These are phyloP conservation scores for Vombatus ursinus DNA, from an alignment of 2,113 vertebrate genomes.

Conservation along the genomic window DNA sequence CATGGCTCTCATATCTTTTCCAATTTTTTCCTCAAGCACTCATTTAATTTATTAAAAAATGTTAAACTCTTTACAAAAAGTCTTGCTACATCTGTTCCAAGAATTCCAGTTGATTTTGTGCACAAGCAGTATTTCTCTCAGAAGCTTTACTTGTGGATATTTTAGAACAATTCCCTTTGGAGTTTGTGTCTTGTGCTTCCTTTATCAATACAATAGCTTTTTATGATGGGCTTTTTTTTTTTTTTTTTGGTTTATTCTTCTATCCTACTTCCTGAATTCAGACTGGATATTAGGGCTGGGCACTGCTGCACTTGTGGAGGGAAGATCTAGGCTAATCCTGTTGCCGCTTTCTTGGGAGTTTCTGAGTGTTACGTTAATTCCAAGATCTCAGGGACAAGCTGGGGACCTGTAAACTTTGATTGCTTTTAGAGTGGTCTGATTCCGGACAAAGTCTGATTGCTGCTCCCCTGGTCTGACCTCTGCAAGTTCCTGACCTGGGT, in stretches of 20 bases:
- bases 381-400: neutral
- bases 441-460: neutral
- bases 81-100: neutral
- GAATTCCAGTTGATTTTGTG: neutral
- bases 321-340: neutral
- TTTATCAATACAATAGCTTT: neutral
- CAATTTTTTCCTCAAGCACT: neutral
- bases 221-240: neutral
- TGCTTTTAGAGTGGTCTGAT: neutral
- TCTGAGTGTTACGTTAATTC: neutral
- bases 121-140: neutral
- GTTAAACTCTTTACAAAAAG: neutral
- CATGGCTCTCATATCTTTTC: neutral
- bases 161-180: neutral
- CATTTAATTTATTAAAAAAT: neutral
- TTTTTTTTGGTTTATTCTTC: neutral
- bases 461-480: neutral
- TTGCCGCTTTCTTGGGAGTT: neutral
- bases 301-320: neutral
- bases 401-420: neutral
- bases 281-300: neutral
- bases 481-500: neutral
- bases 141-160: neutral
- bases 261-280: neutral
- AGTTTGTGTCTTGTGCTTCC: neutral